Conservation (phyloP, 2,113 vertebrate species). For the Syngnathoides biaculeatus region DNA sequence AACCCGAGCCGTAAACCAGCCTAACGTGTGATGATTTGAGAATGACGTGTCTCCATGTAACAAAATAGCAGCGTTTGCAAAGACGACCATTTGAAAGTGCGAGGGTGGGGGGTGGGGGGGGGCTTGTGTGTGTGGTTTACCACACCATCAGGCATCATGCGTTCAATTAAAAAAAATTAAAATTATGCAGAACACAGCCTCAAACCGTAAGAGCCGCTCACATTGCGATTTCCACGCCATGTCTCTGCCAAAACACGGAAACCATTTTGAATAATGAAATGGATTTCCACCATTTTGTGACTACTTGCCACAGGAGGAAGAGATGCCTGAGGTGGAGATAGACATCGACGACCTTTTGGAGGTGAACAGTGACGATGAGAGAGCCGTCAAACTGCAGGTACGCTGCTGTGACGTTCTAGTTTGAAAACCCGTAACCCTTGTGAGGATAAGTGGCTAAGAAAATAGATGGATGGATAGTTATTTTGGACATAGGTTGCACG, state of each 20-base stretch:
- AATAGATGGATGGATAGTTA: too few species aligned
- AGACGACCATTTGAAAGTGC: neutral
- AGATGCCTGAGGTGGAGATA: conserved; percentile 98
- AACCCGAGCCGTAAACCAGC: neutral
- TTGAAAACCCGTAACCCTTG: too few species aligned
- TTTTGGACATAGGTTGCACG: too few species aligned
- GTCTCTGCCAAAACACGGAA: conserved; percentile 12
- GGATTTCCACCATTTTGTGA: neutral
- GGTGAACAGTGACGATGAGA: conserved; percentile 89
- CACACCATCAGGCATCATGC: neutral
- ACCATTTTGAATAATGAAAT: neutral
- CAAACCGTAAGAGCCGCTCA: conserved; percentile 25
- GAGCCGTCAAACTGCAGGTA: conserved; percentile 91
- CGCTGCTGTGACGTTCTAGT: neutral
- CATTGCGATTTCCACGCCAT: conserved; percentile 46
- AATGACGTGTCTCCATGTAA: too few species aligned
- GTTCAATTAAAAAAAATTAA: neutral
- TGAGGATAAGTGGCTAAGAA: too few species aligned
- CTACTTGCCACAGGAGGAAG: conserved; percentile 83
- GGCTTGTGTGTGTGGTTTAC: neutral
- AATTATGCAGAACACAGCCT: conserved; percentile 21
- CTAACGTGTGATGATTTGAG: too few species aligned
- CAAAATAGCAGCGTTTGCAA: neutral
- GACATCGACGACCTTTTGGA: conserved; percentile 96
- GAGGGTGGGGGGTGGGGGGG: too few species aligned